Evolutionary conservation across 2,113 vertebrate species (phyloP), one percentile per base, ranked within the genome.

Genomic region (Smithornis capensis): DNA sequence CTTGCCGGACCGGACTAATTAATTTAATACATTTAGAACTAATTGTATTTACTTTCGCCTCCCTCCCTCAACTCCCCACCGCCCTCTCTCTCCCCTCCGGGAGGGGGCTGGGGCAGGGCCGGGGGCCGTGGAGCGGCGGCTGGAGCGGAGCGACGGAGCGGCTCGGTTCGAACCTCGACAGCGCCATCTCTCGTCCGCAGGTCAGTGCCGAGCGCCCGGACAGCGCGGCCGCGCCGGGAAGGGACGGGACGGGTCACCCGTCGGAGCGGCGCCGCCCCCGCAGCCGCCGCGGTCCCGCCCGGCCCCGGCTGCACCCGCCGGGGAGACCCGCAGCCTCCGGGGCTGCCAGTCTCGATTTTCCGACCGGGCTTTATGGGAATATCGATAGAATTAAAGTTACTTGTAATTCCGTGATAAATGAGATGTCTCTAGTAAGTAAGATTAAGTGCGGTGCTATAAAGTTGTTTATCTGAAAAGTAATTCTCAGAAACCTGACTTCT

Each of bases 161-260:
- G 89, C 83, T 97, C 96, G 83, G 96, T 97, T 95, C 93, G 83
- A 98, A 98, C 98, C 98, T 98, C 99, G 98, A 99, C 98, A 99
- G 98, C 98, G 99, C 98, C 99, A 99, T 98, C 99, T 99, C 98
- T 99, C 99, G 99, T 98, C 96, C 89, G 4, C 95, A 94, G 97
- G 93, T 95, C 96, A 96, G 97, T 97, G 87, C 71, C 91, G 86
- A 95, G 92, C 95, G 19, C n/a, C 37, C 53, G 95, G 95, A 79
- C 96, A 95, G 93, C 69, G 69, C 50, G 33, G n/a, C n/a, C n/a
- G n/a, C n/a, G n/a, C n/a, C n/a, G n/a, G n/a, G n/a, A n/a, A n/a
- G n/a, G 57, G 57, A 60, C 37, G 27, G 37, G 45, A 28, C 65
- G 14, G 42, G 37, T 23, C 19, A 44, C 56, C 28, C 19, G 25